Base-by-base conservation (phyloP, 2,888 invertebrate species). In the Nebria salina region DNA sequence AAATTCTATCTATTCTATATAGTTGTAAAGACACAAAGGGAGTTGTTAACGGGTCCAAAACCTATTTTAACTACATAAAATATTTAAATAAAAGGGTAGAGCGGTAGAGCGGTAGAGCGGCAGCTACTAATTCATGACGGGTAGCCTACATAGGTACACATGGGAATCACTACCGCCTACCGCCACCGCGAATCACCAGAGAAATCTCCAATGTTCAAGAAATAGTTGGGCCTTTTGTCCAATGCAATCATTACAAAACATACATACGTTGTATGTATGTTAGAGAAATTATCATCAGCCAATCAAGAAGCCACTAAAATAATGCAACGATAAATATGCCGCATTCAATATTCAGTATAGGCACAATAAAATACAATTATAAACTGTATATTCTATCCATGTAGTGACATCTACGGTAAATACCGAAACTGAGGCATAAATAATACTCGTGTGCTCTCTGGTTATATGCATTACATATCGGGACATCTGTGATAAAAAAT, bases 51-150 rank as follows among this genome's bases (percentile, higher is more conserved):
- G 64, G 65, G n/a, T 64, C 9, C 7, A 64, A 77, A 77, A 64
- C 72, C 77, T 72, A 77, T 77, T 77, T 77, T 70, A 54, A 65
- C 20, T 68, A 70, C 72, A 72, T 77, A 72, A 70, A 77, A 77
- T 77, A 77, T 77, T 77, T 70, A 77, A 25, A 77, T 64, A 75
- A 64, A 72, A 65, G 64, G 72, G 77, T 77, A n/a, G 77, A 43
- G n/a, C n/a, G n/a, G n/a, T n/a, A n/a, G n/a, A n/a, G n/a, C n/a
- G n/a, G 70, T 77, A 25, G 77, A 64, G 77, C 64, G 77, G 72
- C 70, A 72, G 64, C 72, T 72, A 77, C 54, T 72, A 77, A 77
- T 77, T 72, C 77, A 72, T 77, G 72, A 64, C 68, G 41, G 65
- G 76, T 41, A 15, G 76, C 66, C 26, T 65, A 11, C 65, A 20